phyloP scores from a whole-genome alignment of 2,888 invertebrate genomes.

The Leptura quadrifasciata region DNA sequence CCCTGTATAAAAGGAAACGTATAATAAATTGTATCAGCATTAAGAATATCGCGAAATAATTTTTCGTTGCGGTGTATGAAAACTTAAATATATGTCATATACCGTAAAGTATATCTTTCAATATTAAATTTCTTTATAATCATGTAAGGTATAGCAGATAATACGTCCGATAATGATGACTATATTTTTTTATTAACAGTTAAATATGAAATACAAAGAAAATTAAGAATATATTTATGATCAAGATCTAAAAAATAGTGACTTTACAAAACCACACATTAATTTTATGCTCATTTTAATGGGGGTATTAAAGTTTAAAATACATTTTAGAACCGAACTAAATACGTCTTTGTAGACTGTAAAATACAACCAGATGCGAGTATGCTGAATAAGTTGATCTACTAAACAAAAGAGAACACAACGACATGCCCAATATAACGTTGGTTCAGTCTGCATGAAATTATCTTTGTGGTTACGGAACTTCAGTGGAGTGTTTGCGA shows the following conservation, averaged over 20 bases:
- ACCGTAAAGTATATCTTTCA: no score
- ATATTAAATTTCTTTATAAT: no score
- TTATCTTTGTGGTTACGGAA: neutral
- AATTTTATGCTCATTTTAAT: constrained; percentile 9
- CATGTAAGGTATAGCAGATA: no score
- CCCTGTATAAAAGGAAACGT: no score
- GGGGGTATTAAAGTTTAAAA: constrained; percentile 17
- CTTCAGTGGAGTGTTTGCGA: no score
- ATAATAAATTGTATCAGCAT: no score
- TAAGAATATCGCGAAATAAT: no score
- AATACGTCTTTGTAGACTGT: constrained; percentile 13
- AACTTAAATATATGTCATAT: no score
- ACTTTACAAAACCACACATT: constrained; percentile 8
- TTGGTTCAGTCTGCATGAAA: constrained; percentile 11
- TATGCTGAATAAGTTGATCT: constrained; percentile 19
- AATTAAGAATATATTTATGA: constrained; percentile 7
- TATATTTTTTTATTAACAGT: neutral
- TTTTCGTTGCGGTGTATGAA: no score
- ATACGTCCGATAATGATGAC: neutral
- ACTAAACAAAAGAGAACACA: constrained; percentile 27
- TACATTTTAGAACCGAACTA: neutral
- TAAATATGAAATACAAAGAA: neutral
- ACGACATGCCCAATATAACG: neutral
- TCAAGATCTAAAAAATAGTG: constrained; percentile 1
- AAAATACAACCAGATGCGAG: constrained; percentile 17